These are phyloP conservation scores for Helobdella robusta DNA, from an alignment of 2,888 invertebrate genomes.

Conservation along the genomic window DNA sequence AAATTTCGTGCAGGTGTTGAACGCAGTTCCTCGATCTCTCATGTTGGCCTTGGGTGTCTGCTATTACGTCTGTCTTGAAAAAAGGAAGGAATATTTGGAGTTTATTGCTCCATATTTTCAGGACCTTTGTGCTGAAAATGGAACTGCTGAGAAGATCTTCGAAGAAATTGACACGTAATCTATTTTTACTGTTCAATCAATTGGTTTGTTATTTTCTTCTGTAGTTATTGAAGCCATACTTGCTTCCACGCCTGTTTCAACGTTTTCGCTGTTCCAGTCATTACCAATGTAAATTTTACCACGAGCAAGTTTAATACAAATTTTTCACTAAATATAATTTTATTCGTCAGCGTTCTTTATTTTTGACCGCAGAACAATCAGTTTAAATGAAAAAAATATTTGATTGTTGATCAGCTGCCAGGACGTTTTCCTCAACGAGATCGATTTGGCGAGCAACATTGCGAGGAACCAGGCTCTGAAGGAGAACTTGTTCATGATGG, in stretches of 20 bases:
- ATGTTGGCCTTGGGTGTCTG: slow-evolving; percentile 42
- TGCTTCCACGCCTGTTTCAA: too few relatives aligned
- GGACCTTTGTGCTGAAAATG: slow-evolving; percentile 34
- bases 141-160: slow-evolving; percentile 34
- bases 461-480: slow-evolving; percentile 44
- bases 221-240: too few relatives aligned
- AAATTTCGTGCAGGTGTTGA: slow-evolving; percentile 21
- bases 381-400: too few relatives aligned
- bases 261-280: too few relatives aligned
- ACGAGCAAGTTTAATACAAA: too few relatives aligned
- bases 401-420: too few relatives aligned
- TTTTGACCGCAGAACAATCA: not conserved
- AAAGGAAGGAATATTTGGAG: slow-evolving; percentile 37
- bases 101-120: slow-evolving; percentile 36
- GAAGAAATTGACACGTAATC: slow-evolving; percentile 33
- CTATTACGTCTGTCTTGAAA: slow-evolving; percentile 38
- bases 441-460: slow-evolving; percentile 40
- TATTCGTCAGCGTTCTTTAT: too few relatives aligned
- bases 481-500: slow-evolving; percentile 48
- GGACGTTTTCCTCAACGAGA: slow-evolving; percentile 40
- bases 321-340: too few relatives aligned
- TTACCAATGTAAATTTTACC: too few relatives aligned
- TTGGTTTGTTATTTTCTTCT: not conserved
- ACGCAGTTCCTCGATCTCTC: slow-evolving; percentile 38
- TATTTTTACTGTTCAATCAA: slow-evolving; percentile 7